Percentiles rank a stretch among this genome's conserved stretches.
These are phyloP conservation scores for Temnopleurus reevesii DNA, from an alignment of 53 echinoderm and acorn worm genomes.

Conservation along the genomic window DNA sequence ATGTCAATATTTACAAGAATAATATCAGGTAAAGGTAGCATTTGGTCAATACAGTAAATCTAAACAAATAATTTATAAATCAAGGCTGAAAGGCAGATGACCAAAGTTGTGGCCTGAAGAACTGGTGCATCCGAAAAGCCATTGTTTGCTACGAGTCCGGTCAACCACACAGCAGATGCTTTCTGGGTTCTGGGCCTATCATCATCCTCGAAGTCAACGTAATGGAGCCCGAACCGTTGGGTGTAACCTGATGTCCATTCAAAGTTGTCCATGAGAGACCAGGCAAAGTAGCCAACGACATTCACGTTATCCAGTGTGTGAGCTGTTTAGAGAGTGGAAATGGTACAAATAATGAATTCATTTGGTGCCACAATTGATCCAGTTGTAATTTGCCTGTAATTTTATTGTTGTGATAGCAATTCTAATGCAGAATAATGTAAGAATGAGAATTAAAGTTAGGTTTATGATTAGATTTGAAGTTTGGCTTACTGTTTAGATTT, in stretches of 20 bases:
- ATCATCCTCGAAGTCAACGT: conserved; percentile 84
- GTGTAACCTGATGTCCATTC: conserved; percentile 92
- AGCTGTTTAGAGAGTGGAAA: no score
- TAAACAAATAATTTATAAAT: conserved; percentile 41
- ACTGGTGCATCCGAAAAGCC: conserved; percentile 60
- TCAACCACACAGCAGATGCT: conserved; percentile 69
- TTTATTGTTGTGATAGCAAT: no score
- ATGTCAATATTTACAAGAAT: no score
- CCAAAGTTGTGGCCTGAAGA: not conserved
- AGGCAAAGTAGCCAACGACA: conserved; percentile 86
- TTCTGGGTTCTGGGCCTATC: conserved; percentile 73
- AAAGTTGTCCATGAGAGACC: conserved; percentile 97
- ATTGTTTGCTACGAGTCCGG: conserved; percentile 72
- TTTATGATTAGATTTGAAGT: no score
- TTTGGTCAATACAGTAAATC: not conserved
- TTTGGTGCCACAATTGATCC: no score
- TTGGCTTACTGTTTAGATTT: no score
- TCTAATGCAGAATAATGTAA: no score
- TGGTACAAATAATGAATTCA: no score
- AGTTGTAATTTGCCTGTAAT: no score
- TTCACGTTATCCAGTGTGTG: conserved; percentile 63
- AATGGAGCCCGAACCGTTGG: conserved; percentile 91
- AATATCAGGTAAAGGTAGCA: no score
- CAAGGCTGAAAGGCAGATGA: not conserved
- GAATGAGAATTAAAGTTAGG: no score